Evolutionary conservation across 2,888 invertebrate genomes (phyloP), one percentile per base, ranked within the genome.

Genomic region (Amiota minor): DNA sequence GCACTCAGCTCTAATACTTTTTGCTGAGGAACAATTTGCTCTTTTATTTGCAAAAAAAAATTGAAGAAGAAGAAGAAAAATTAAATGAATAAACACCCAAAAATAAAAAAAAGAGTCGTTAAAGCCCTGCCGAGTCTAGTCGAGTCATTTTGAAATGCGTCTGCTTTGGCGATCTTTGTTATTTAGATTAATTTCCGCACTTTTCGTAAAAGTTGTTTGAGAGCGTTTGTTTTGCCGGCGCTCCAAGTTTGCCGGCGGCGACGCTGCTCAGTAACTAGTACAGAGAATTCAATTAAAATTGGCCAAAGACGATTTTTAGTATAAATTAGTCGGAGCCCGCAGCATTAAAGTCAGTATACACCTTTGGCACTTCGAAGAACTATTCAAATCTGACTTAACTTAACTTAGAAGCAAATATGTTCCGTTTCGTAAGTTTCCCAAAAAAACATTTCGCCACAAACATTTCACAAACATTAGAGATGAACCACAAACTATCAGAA

Each of bases 121-220:
- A 53, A 23, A 70, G 61, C 49, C 20, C 47, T 61, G 3, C 1
- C 1, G 23, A 4, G 35, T 35, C 35, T 3, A 35, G 35, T 20
- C 23, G 23, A 46, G 61, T 71, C 20, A 50, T 50, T 62, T 71
- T 49, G 50, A 62, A 61, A 20, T 62, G 71, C 50, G 71, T 62
- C 14, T 59, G 59, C 59, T 35, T 11, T 35, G 35, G 23, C 55
- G 72, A 76, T 78, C 76, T 35, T 83, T 79, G 79, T 77, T 81
- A 84, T 83, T 84, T 76, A 77, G 83, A 83, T 83, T 79, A 80
- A 83, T 83, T 83, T 84, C 83, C 79, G 79, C 76, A 79, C 75
- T 72, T 70, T 55, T 70, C 76, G 74, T 72, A 75, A 76, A 79
- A 78, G 77, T 76, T 75, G 77, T 71, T 78, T 73, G 9, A 59